Evolutionary conservation across 2,113 vertebrate genomes (phyloP).

Genomic region (Gavialis gangeticus): DNA sequence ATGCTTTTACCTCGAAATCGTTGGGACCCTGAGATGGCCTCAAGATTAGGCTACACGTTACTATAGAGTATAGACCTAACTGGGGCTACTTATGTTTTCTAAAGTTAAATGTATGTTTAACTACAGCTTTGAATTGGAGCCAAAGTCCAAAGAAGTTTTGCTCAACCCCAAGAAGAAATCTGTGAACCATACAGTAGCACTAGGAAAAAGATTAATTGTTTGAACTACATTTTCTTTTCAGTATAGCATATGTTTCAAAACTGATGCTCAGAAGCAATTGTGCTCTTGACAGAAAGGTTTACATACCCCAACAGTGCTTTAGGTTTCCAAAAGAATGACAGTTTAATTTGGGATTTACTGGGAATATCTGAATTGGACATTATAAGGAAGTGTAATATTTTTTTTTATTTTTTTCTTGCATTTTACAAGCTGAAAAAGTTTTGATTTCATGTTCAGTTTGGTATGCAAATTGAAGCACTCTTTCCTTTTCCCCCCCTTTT

Average conservation of each 20-base stretch:
- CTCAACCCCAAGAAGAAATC: background rate
- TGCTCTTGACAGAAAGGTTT: slow-evolving; percentile 4
- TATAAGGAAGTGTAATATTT: slow-evolving; percentile 42
- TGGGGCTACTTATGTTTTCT: background rate
- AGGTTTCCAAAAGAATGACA: slow-evolving; percentile 60
- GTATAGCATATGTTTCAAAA: background rate
- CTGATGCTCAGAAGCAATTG: slow-evolving; percentile 18
- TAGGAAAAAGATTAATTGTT: background rate
- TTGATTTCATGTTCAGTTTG: slow-evolving; percentile 54
- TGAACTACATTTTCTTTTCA: background rate
- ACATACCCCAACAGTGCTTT: slow-evolving; percentile 16
- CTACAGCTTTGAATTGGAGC: background rate
- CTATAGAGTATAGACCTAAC: background rate
- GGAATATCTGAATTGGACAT: slow-evolving; percentile 65
- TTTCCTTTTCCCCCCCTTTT: background rate
- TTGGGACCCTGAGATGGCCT: background rate
- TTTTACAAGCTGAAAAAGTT: slow-evolving; percentile 37
- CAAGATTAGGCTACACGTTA: background rate
- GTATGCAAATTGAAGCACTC: slow-evolving; percentile 14
- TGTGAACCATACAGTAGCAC: background rate
- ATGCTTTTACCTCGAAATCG: background rate
- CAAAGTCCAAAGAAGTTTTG: background rate
- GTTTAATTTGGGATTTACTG: slow-evolving; percentile 58
- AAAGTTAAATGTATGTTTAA: background rate
- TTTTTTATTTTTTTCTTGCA: slow-evolving; percentile 67